Conservation (phyloP, 2,888 invertebrate species). For the Sceliomorpha sp. region DNA sequence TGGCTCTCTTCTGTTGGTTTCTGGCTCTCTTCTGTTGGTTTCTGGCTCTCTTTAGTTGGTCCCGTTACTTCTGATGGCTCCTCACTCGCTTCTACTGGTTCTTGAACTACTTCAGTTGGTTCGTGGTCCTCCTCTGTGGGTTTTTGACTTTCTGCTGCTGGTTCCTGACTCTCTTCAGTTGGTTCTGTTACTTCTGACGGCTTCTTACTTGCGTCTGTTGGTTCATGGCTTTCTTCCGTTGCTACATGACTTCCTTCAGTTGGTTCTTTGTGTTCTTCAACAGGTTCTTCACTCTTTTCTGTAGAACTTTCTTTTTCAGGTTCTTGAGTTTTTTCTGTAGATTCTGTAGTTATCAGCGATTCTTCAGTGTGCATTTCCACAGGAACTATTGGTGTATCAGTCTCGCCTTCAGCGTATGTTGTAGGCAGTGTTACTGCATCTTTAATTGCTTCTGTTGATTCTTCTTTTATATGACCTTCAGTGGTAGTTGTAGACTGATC, state of each 20-base stretch:
- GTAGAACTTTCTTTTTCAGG: conserved; percentile 28
- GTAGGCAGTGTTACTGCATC: conserved; percentile 15
- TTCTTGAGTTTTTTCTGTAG: conserved; percentile 27
- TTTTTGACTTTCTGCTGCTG: conserved; percentile 15
- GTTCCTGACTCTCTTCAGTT: conserved; percentile 2
- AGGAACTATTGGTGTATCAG: conserved; percentile 22
- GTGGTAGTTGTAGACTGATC: conserved; percentile 30
- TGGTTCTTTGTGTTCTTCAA: conserved; percentile 13
- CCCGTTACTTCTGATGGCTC: conserved; percentile 28
- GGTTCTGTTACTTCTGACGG: conserved; percentile 4
- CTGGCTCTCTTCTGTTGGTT: conserved; percentile 9
- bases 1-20: conserved; percentile 13
- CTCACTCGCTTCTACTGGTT: conserved; percentile 18
- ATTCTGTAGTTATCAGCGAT: conserved; percentile 2
- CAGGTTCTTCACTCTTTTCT: conserved; percentile 52
- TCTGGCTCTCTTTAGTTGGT: conserved; percentile 11
- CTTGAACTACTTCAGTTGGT: conserved; percentile 3
- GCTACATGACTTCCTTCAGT: conserved; percentile 13
- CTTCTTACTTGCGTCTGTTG: conserved; percentile 9
- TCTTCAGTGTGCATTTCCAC: conserved; percentile 43
- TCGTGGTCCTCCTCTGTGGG: conserved; percentile 1
- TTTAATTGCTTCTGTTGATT: conserved; percentile 14
- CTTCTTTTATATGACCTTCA: conserved; percentile 33
- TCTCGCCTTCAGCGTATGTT: conserved; percentile 25
- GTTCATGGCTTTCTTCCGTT: conserved; percentile 7